Evolutionary conservation across 1,140 invertebrate species (phyloP), one percentile per base, ranked within the genome.

Genomic region (Camponotus floridanus): DNA sequence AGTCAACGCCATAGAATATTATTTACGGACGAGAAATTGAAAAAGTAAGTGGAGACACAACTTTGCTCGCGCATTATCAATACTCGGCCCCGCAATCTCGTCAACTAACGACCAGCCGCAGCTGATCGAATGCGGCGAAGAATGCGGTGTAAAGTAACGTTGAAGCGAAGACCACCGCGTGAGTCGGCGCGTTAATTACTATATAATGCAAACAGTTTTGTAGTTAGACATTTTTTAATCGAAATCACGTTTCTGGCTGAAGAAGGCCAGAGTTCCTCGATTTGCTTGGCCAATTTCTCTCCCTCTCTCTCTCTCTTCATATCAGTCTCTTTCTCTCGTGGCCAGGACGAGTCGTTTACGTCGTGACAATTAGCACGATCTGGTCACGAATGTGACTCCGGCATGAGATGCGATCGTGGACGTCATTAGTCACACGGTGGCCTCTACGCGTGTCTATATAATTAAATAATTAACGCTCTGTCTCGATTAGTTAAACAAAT

Each of bases 401-500:
- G 45, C 0, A 26, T n/a, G 42, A 11, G 67, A 33, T 45, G 9
- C 9, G 36, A 61, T 48, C 33, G 86, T 36, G 39, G 18, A 26
- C 62, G 65, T 78, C 76, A 86, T 90, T 89, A 90, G 76, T 64
- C 59, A 36, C 31, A 6, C 59, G 59, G 51, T 51, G 64, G 64
- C 68, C 87, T 86, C 48, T 42, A 55, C 55, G 68, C 57, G 26
- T 36, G 26, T 59, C 48, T 92, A 88, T 92, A 87, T 93, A 92
- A 92, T 91, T 91, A 91, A 93, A 87, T 85, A 65, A 90, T 92
- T 92, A 92, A 91, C 92, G 89, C 86, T 84, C 42, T 70, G 65
- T 83, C n/a, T 57, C 81, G 92, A 92, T 92, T 91, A 92, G 87
- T 91, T 92, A 88, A 92, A 92, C 90, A 92, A 92, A 93, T 93